Percentiles rank a stretch among this genome's conserved stretches.
These are phyloP conservation scores for Diuraphis noxia DNA, from an alignment of 1,140 invertebrate species.

Conservation along the genomic window DNA sequence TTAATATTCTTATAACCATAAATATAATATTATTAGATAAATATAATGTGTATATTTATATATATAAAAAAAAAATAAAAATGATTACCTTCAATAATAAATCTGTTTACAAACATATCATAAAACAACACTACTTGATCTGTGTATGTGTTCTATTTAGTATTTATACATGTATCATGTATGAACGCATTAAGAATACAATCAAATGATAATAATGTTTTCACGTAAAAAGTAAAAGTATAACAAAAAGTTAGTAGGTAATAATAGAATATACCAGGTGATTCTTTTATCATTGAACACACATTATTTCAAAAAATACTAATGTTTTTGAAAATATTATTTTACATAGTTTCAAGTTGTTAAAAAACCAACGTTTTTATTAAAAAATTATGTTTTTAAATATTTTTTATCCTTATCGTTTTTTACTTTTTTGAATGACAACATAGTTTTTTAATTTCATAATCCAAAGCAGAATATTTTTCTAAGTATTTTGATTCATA, in stretches of 20 bases:
- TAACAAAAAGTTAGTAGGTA: neutral
- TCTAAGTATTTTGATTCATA: no score
- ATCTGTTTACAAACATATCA: neutral
- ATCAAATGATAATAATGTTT: neutral
- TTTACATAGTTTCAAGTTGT: no score
- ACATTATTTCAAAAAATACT: no score
- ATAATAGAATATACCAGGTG: neutral
- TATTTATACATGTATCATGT: neutral
- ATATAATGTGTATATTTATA: neutral
- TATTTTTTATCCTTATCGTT: no score
- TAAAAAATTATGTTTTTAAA: no score
- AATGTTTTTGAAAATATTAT: no score
- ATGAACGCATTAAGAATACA: neutral
- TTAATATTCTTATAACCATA: neutral
- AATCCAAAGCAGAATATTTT: no score
- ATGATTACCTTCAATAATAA: neutral
- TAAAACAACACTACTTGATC: conserved; percentile 1
- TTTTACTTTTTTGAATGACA: no score
- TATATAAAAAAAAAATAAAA: neutral
- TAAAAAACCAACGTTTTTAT: no score
- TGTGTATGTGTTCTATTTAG: neutral
- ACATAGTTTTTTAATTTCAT: no score
- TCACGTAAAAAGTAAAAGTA: neutral
- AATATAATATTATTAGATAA: neutral
- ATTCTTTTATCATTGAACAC: no score